These are phyloP conservation scores for Clarias fuscus DNA, from an alignment of 2,797 vertebrate species.

Conservation along the genomic window DNA sequence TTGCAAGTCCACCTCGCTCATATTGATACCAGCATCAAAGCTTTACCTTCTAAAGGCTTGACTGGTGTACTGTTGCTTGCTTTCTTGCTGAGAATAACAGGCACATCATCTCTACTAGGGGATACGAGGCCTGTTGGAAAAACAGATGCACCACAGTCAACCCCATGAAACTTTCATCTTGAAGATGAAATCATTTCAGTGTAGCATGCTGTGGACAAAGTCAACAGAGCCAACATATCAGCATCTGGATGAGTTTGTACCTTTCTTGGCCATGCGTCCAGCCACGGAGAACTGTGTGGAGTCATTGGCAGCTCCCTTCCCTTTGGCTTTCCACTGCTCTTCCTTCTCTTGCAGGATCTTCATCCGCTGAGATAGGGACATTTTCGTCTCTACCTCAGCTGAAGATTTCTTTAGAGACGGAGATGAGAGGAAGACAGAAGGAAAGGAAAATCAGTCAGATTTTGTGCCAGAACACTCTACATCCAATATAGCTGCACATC, in stretches of 20 bases:
- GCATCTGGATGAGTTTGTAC: conserved; percentile 51
- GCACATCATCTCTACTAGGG: conserved; percentile 67
- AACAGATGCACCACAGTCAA: conserved; percentile 20
- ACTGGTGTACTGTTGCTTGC: conserved; percentile 67
- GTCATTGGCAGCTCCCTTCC: conserved; percentile 80
- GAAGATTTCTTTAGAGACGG: conserved; percentile 66
- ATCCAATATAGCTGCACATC: not conserved
- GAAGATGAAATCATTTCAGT: conserved; percentile 36
- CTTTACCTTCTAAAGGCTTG: conserved; percentile 75
- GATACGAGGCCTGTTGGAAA: conserved; percentile 72
- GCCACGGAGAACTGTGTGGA: conserved; percentile 81
- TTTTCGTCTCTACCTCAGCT: conserved; percentile 68
- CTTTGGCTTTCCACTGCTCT: conserved; percentile 78
- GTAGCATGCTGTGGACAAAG: not conserved
- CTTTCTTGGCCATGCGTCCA: conserved; percentile 80
- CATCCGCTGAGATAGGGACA: conserved; percentile 74
- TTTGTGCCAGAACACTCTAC: not conserved
- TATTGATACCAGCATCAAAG: not conserved
- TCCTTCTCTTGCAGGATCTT: conserved; percentile 78
- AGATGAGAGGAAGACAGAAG: not conserved
- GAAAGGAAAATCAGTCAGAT: not conserved
- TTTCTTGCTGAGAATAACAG: conserved; percentile 69
- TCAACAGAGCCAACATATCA: not conserved
- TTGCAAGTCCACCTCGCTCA: not conserved
- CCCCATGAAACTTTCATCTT: not conserved